phyloP scores from a whole-genome alignment of 1,140 invertebrate species.

The Diploscapter pachys region DNA sequence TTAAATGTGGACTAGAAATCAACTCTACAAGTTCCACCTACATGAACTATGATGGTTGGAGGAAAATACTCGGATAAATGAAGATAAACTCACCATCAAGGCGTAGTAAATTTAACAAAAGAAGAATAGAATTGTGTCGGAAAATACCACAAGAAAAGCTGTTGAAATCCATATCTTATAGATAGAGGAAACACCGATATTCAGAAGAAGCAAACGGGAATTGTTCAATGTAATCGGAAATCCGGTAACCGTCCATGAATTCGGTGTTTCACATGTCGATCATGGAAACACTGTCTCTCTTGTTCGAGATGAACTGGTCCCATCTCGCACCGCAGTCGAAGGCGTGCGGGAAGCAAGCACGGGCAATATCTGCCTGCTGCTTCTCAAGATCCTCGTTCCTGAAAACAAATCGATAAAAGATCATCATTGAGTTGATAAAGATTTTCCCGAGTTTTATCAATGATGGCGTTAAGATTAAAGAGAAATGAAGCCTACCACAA shows the following conservation, averaged over 20 bases:
- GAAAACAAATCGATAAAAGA: not conserved
- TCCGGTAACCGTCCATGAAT: no score
- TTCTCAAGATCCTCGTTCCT: not conserved
- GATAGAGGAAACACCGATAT: no score
- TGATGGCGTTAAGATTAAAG: not conserved
- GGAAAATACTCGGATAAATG: not conserved
- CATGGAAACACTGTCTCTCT: no score
- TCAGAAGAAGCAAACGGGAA: no score
- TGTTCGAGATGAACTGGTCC: no score
- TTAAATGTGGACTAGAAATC: not conserved
- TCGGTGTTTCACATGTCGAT: no score
- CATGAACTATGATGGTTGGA: not conserved
- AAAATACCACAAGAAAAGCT: not conserved
- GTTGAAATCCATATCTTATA: no score
- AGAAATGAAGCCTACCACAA: not conserved
- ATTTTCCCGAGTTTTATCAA: not conserved
- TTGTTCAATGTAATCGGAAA: no score
- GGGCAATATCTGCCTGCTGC: no score
- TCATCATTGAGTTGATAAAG: not conserved
- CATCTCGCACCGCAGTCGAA: no score
- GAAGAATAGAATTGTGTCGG: not conserved
- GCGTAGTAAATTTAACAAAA: not conserved
- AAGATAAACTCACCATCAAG: no score
- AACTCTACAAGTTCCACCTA: not conserved
- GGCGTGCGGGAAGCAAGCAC: no score